phyloP scores from a whole-genome alignment of 2,797 vertebrate genomes.

The Trachurus trachurus region DNA sequence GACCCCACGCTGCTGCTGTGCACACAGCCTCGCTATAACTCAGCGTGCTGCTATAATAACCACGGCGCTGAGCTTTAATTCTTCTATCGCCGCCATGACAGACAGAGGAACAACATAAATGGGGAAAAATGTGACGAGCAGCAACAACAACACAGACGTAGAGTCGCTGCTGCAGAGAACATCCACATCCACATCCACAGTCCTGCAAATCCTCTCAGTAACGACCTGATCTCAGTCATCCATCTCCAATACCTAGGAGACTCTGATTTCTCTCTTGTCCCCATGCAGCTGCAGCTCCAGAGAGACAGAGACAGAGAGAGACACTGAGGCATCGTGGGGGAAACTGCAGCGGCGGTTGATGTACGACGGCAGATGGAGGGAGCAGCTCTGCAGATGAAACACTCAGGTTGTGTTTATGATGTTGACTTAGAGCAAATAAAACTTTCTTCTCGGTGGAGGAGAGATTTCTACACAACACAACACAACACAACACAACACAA shows the following conservation, averaged over 20 bases:
- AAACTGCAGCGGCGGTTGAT: neutral
- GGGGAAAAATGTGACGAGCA: conserved; percentile 3
- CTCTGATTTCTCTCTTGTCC: neutral
- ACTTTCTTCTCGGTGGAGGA: neutral
- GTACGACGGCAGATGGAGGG: conserved; percentile 12
- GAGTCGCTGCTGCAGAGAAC: neutral
- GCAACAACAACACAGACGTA: neutral
- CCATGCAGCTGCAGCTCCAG: no score
- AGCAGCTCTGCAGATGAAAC: conserved; percentile 5
- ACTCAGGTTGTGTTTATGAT: conserved; percentile 6
- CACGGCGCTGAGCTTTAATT: conserved; percentile 23
- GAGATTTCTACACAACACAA: neutral
- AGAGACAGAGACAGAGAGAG: no score
- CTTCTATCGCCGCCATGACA: conserved; percentile 13
- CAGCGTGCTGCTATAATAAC: neutral
- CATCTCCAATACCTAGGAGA: neutral
- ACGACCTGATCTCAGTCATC: neutral
- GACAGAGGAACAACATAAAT: neutral
- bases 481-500: no score
- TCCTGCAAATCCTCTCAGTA: neutral
- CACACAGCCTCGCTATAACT: conserved; percentile 30
- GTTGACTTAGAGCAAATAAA: neutral
- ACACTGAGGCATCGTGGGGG: neutral
- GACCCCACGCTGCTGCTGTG: conserved; percentile 22
- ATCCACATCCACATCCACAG: no score